phyloP scores from a whole-genome alignment of 2,113 vertebrate genomes.

The Psammodynastes pulverulentus region DNA sequence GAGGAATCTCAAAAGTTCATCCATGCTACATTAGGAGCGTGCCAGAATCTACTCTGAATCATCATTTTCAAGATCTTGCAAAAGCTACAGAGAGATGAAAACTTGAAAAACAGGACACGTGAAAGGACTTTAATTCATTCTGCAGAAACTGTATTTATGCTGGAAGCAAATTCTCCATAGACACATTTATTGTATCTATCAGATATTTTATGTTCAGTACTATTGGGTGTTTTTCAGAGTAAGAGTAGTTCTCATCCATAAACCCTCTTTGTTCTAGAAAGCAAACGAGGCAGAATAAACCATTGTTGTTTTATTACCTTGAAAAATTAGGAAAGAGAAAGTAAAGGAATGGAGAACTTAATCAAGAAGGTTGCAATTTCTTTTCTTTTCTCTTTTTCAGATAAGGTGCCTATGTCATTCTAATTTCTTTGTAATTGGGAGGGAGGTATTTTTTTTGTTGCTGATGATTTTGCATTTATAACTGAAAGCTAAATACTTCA shows the following conservation, averaged over 20 bases:
- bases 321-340: not conserved
- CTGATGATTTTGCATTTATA: not conserved
- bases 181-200: not conserved
- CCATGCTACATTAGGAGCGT: not conserved
- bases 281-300: not conserved
- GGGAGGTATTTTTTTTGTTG: not conserved
- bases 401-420: not conserved
- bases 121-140: not conserved
- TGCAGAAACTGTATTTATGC: not conserved
- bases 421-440: not conserved
- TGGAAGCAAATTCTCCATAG: not conserved
- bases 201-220: not conserved
- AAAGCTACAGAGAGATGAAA: not conserved
- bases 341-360: not conserved
- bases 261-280: not conserved
- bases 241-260: not conserved
- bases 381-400: not conserved
- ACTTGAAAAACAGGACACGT: not conserved
- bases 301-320: not conserved
- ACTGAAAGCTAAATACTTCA: not conserved
- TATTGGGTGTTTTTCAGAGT: not conserved
- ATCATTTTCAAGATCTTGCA: not conserved
- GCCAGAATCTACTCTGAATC: not conserved
- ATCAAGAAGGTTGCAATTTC: not conserved
- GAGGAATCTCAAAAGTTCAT: constrained; percentile 1